A percentile compares a stretch with the other conserved stretches of the same genome.
phyloP scores from a whole-genome alignment of 2,888 invertebrate species.

The Pollenia labialis region DNA sequence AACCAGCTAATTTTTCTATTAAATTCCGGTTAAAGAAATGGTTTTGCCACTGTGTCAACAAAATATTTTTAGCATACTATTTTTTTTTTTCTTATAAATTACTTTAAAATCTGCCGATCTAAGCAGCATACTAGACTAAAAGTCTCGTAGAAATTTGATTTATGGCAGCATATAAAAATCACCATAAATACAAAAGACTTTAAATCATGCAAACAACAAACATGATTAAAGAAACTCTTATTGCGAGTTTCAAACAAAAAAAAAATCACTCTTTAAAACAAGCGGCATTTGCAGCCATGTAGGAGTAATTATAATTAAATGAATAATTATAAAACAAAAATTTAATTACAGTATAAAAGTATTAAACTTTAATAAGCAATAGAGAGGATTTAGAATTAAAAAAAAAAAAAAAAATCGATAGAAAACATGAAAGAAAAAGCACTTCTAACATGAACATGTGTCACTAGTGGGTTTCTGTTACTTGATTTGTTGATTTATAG shows the following conservation, averaged over 20 bases:
- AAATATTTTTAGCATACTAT: constrained; percentile 22
- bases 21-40: constrained; percentile 16
- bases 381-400: constrained; percentile 33
- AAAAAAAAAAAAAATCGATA: background rate
- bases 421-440: constrained; percentile 51
- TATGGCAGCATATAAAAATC: constrained; percentile 53
- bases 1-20: background rate
- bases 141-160: constrained; percentile 52
- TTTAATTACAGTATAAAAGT: constrained; percentile 47
- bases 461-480: constrained; percentile 57
- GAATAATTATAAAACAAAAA: constrained; percentile 48
- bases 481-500: background rate
- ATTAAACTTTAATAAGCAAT: constrained; percentile 1
- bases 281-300: constrained; percentile 40
- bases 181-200: constrained; percentile 62
- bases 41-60: background rate
- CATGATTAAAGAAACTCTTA: constrained; percentile 16
- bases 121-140: constrained; percentile 37
- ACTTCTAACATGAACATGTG: constrained; percentile 65
- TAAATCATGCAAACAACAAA: constrained; percentile 61
- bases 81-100: constrained; percentile 22
- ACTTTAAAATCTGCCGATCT: constrained; percentile 4
- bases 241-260: background rate
- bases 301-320: constrained; percentile 64
- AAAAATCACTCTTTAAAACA: background rate